Base-by-base conservation (phyloP, 2,888 invertebrate genomes). In the Graphium colonna region DNA sequence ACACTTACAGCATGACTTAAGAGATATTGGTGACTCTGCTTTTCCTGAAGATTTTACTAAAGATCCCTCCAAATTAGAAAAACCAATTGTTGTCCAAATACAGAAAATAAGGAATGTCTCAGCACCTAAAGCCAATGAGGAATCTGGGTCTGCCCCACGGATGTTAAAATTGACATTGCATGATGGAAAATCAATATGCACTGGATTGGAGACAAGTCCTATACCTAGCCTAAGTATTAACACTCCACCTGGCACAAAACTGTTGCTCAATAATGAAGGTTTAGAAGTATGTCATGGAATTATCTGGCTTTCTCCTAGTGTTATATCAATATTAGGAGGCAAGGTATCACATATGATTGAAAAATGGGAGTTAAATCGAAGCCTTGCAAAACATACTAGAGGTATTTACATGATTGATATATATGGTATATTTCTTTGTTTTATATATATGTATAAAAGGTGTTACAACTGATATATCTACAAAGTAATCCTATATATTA, bases 71-170 rank as follows among this genome's bases (percentile, higher is more conserved):
- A 90, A 88, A 60, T 71, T 92, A 45, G 82, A 89, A 51, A 90
- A 87, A 13, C 83, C 90, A n/a, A 87, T 97, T 60, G 94, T 98
- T 33, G 89, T 98, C 41, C 98, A 98, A 91, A 93, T 98, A 65
- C 95, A 95, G 75, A 96, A 96, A 82, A 91, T 97, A 45, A 92
- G 96, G 10, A 97, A 98, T 86, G 93, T 97, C 42, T 92, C 97
- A 9, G 96, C 97, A 26, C 97, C 98, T 3, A 98, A 97, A 84
- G 93, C 94, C 10, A 96, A 97, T 77, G 97, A 97, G 79, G 96
- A 96, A 60, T 95, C 95, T 4, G 92, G 92, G 59, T 91, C 91
- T 56, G 96, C 96, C 9, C 97, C 97, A 5, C 92, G 96, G 15
- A 93, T 98, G 92, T 82, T 97, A 51, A 96, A 96, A 73, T 74